These are phyloP conservation scores for Tarsius wallacei DNA, from an alignment of 2,797 vertebrate genomes.

Conservation along the genomic window DNA sequence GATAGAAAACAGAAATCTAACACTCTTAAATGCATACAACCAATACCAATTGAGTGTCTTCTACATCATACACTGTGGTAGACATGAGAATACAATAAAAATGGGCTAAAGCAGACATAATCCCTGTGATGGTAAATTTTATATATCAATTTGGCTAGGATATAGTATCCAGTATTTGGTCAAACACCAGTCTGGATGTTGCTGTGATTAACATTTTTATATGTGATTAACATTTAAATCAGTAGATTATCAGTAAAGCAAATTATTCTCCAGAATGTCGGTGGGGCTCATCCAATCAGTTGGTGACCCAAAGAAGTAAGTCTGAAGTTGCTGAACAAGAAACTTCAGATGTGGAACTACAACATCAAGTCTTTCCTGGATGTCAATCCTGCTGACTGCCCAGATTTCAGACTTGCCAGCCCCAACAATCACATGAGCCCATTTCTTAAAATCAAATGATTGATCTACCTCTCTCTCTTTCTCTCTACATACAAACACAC, in stretches of 20 bases:
- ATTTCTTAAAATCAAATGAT: neutral
- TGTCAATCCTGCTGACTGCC: neutral
- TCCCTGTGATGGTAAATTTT: neutral
- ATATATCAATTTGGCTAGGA: neutral
- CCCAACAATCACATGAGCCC: neutral
- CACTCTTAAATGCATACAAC: neutral
- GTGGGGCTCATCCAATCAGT: neutral
- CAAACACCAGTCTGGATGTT: neutral
- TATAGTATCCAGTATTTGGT: neutral
- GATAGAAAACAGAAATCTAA: neutral
- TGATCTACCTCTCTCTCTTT: neutral
- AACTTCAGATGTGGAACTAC: neutral
- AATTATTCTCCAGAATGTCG: neutral
- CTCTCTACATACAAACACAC: no score
- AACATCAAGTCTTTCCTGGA: neutral
- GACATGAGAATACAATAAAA: neutral
- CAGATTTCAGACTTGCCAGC: neutral
- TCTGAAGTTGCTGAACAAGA: neutral
- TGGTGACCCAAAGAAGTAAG: neutral
- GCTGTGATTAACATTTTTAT: neutral
- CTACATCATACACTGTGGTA: neutral
- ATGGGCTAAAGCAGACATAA: neutral
- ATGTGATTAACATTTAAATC: conserved; percentile 6
- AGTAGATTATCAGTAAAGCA: neutral
- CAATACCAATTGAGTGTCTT: neutral